A percentile compares a stretch with the other conserved stretches of the same genome.
These are phyloP conservation scores for Burhinus bistriatus DNA, from an alignment of 2,113 vertebrate species.

Conservation along the genomic window DNA sequence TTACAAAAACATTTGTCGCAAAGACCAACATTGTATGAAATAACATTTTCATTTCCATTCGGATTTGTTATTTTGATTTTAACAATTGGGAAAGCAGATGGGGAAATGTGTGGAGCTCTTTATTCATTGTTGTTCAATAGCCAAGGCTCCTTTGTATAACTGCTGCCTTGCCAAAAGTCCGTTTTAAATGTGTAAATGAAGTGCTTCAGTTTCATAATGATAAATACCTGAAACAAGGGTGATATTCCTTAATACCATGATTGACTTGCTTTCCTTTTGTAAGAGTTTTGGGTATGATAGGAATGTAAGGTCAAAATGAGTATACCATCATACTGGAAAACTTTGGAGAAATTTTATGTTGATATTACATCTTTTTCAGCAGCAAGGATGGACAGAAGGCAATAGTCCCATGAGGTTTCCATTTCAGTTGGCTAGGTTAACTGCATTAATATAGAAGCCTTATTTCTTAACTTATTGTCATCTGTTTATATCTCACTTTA, in stretches of 20 bases:
- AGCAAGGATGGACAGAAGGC: neutral
- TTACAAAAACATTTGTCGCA: neutral
- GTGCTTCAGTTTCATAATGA: neutral
- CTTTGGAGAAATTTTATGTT: neutral
- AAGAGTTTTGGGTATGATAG: neutral
- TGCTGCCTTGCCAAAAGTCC: conserved; percentile 25
- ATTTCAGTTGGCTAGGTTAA: neutral
- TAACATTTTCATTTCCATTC: neutral
- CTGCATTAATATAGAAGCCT: neutral
- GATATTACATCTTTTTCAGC: neutral
- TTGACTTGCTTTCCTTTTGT: neutral
- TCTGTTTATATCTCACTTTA: neutral
- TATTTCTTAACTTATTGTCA: neutral
- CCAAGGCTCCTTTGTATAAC: conserved; percentile 24
- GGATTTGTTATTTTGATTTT: conserved; percentile 47
- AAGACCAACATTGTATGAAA: neutral
- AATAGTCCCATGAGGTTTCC: neutral
- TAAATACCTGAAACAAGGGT: neutral
- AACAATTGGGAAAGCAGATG: conserved; percentile 54
- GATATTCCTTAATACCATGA: neutral
- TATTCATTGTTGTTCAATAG: conserved; percentile 48
- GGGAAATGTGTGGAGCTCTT: conserved; percentile 26
- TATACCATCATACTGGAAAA: neutral
- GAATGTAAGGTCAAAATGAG: neutral
- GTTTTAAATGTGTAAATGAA: conserved; percentile 6